phyloP scores from a whole-genome alignment of 2,888 invertebrate genomes.

The Ornithoptera priamus region DNA sequence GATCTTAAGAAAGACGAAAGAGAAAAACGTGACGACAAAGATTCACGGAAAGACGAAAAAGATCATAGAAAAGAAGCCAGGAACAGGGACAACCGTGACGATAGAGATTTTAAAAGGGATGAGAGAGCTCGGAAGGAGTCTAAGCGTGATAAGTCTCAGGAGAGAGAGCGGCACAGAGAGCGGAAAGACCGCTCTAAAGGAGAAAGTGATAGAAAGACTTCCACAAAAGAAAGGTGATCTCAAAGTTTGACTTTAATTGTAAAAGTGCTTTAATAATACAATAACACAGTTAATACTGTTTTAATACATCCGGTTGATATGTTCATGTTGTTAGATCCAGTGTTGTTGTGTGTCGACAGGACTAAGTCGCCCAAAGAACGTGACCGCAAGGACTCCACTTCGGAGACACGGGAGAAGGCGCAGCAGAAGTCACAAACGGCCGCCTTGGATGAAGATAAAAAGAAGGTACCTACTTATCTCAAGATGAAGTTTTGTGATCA shows the following conservation, averaged over 20 bases:
- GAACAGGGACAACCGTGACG: slow-evolving; percentile 25
- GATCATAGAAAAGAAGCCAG: too few species aligned
- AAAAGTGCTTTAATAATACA: too few species aligned
- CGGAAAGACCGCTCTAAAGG: slow-evolving; percentile 44
- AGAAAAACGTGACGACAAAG: slow-evolving; percentile 9
- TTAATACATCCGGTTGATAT: background rate
- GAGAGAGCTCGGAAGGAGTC: slow-evolving; percentile 33
- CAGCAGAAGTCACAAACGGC: slow-evolving; percentile 38
- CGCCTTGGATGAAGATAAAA: slow-evolving; percentile 51
- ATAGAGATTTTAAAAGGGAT: slow-evolving; percentile 31
- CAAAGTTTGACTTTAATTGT: background rate
- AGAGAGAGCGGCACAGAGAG: slow-evolving; percentile 40
- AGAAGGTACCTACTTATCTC: slow-evolving; percentile 45
- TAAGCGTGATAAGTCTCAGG: slow-evolving; percentile 42
- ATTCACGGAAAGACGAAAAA: background rate
- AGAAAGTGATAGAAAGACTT: slow-evolving; percentile 16
- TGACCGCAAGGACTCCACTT: slow-evolving; percentile 40
- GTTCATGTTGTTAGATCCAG: too few species aligned
- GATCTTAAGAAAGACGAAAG: slow-evolving; percentile 30
- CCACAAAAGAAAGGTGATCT: slow-evolving; percentile 19
- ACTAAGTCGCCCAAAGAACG: slow-evolving; percentile 44
- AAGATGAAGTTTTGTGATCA: too few species aligned
- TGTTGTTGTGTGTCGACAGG: slow-evolving; percentile 30
- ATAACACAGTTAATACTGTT: background rate
- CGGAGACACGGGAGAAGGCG: slow-evolving; percentile 34